Evolutionary conservation across 1,140 invertebrate genomes (phyloP).

Genomic region (Phenacoccus solenopsis): DNA sequence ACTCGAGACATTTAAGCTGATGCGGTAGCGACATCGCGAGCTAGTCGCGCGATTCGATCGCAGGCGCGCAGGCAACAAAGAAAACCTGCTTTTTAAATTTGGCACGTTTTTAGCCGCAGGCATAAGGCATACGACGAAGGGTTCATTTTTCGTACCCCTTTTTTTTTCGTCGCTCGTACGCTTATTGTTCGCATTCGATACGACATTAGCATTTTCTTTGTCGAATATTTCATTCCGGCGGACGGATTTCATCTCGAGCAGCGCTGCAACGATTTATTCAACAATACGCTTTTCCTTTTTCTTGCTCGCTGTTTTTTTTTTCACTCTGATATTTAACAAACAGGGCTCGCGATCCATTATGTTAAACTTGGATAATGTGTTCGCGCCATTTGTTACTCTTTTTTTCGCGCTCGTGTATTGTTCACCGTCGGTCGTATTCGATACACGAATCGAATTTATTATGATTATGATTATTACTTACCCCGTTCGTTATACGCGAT

Average conservation of each 20-base stretch:
- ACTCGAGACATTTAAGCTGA: not conserved
- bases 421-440: not conserved
- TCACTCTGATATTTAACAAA: slow-evolving; percentile 9
- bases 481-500: slow-evolving; percentile 5
- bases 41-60: not conserved
- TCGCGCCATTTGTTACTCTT: slow-evolving; percentile 14
- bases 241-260: slow-evolving; percentile 13
- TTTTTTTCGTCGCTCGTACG: not conserved
- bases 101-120: slow-evolving; percentile 15
- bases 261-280: slow-evolving; percentile 11
- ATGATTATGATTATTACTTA: not conserved
- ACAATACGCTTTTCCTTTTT: slow-evolving; percentile 12
- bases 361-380: slow-evolving; percentile 9
- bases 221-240: slow-evolving; percentile 9
- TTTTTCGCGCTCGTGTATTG: slow-evolving; percentile 1
- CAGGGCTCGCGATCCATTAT: slow-evolving; percentile 15
- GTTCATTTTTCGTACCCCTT: slow-evolving; percentile 15
- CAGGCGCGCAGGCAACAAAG: not conserved
- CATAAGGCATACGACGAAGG: not conserved
- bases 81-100: slow-evolving; percentile 17
- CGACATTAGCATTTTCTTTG: slow-evolving; percentile 17
- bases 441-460: slow-evolving; percentile 15
- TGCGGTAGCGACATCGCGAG: no score
- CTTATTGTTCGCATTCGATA: not conserved
- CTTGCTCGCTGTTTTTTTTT: not conserved